Percentiles rank a stretch among this genome's conserved stretches.
Evolutionary conservation across 2,888 invertebrate genomes (phyloP).

Genomic region (Calliopum simillimum): DNA sequence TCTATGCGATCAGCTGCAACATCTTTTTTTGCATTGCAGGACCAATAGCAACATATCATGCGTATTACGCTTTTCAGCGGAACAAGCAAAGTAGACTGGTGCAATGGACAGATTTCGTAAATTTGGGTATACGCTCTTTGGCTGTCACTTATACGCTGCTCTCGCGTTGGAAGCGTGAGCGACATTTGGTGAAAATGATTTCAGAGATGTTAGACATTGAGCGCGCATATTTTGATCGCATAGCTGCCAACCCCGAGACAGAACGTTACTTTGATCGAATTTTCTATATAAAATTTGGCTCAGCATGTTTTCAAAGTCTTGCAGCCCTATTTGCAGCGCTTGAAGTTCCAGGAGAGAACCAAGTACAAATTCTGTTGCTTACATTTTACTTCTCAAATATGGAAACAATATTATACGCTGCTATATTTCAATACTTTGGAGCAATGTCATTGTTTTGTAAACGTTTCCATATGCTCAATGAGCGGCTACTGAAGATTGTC

Average conservation of each 20-base stretch:
- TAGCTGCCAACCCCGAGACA: neutral
- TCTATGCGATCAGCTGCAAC: neutral
- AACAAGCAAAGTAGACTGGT: too few species aligned
- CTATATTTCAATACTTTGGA: conserved; percentile 25
- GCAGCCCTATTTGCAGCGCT: neutral
- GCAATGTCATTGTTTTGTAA: conserved; percentile 12
- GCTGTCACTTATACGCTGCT: conserved; percentile 13
- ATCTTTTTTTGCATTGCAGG: neutral
- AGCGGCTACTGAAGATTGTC: neutral
- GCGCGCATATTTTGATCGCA: neutral
- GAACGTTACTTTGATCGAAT: conserved; percentile 10
- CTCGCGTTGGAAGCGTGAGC: conserved; percentile 10
- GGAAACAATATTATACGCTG: neutral
- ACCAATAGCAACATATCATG: neutral
- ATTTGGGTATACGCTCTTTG: neutral
- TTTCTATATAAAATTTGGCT: conserved; percentile 7
- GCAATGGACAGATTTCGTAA: too few species aligned
- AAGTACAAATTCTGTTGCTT: neutral
- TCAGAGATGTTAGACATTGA: conserved; percentile 20
- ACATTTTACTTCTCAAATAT: conserved; percentile 7
- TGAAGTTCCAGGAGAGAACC: neutral
- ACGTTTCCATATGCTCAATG: conserved; percentile 16
- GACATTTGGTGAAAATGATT: neutral
- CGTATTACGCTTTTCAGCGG: neutral
- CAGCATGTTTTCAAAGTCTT: neutral